Evolutionary conservation across 1,140 invertebrate genomes (phyloP).

Genomic region (Drosophila suzukii): DNA sequence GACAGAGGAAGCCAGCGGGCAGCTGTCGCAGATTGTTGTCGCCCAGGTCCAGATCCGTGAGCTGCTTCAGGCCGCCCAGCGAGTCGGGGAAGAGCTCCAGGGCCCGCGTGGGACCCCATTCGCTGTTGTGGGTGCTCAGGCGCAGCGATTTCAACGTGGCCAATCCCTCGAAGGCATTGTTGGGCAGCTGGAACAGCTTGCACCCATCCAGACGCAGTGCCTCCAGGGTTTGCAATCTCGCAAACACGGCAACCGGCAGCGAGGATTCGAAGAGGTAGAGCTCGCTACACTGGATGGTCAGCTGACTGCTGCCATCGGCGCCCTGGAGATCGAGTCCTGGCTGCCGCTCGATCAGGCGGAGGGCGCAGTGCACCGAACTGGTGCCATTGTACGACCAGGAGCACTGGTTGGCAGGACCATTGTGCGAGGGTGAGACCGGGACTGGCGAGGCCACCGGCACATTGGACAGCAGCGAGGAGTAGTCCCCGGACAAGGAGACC

Average conservation of each 20-base stretch:
- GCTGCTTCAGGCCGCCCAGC: conserved; percentile 90
- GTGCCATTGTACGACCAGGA: conserved; percentile 88
- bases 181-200: conserved; percentile 91
- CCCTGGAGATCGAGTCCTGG: conserved; percentile 87
- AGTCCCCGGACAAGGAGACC: conserved; percentile 64
- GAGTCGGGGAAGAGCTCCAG: conserved; percentile 89
- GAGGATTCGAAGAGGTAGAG: conserved; percentile 92
- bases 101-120: conserved; percentile 90
- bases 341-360: conserved; percentile 89
- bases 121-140: conserved; percentile 90
- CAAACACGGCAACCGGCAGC: conserved; percentile 89
- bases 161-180: conserved; percentile 91
- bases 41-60: conserved; percentile 91
- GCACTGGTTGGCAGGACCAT: conserved; percentile 84
- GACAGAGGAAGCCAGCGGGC: conserved; percentile 90
- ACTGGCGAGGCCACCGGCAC: conserved; percentile 11
- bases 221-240: conserved; percentile 89
- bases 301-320: conserved; percentile 88
- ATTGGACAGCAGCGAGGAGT: conserved; percentile 49
- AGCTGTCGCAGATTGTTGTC: conserved; percentile 92
- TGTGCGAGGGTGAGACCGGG: conserved; percentile 32
- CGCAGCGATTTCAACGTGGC: conserved; percentile 89
- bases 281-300: conserved; percentile 91
- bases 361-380: conserved; percentile 87
- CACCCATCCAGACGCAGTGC: conserved; percentile 91